A percentile compares a stretch with the other conserved stretches of the same genome.
Conservation (phyloP, 2,888 invertebrate species). For the Apamea anceps region DNA sequence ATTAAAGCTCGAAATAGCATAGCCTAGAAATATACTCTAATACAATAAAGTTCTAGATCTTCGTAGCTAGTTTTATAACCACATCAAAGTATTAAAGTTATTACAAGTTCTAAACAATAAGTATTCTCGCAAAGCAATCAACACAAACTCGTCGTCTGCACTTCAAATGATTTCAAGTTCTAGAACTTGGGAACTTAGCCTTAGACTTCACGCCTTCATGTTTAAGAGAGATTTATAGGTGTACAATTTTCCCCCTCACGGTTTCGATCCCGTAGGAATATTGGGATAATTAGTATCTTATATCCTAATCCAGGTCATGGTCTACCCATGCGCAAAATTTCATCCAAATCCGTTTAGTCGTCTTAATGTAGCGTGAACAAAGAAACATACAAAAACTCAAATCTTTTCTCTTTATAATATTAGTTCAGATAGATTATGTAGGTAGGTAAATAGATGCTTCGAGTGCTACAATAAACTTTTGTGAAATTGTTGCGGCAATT, state of each 20-base stretch:
- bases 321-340: background rate
- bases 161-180: constrained; percentile 35
- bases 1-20: background rate
- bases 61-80: constrained; percentile 32
- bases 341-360: background rate
- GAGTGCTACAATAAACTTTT: background rate
- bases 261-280: background rate
- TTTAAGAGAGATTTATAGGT: background rate
- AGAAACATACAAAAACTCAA: too few species aligned
- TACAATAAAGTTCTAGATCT: constrained; percentile 20
- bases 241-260: background rate
- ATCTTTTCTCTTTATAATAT: too few species aligned
- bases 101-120: constrained; percentile 47
- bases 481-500: too few species aligned
- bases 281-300: background rate
- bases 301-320: background rate
- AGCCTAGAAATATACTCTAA: background rate
- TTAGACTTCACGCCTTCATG: background rate
- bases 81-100: constrained; percentile 43
- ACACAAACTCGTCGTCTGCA: constrained; percentile 19
- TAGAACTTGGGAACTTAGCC: constrained; percentile 15
- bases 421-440: background rate
- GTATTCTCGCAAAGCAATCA: constrained; percentile 37
- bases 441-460: background rate
- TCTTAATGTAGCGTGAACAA: background rate